Evolutionary conservation across 2,113 vertebrate species (phyloP).

Genomic region (Corapipo altera): DNA sequence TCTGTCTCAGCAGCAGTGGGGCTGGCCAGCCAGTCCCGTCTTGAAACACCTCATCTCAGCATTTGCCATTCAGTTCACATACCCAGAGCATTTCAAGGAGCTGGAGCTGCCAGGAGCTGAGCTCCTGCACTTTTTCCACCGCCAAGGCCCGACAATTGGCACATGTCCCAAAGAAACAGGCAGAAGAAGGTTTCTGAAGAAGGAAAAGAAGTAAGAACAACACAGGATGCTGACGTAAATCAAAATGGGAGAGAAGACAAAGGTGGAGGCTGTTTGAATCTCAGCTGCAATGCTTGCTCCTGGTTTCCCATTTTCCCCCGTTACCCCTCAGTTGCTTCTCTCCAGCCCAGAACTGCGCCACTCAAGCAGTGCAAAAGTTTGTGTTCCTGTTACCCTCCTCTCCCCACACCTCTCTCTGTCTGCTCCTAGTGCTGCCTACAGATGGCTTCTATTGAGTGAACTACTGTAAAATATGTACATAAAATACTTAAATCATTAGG

Average conservation of each 20-base stretch:
- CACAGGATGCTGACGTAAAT: slow-evolving; percentile 57
- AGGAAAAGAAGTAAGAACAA: slow-evolving; percentile 17
- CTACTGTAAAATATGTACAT: background rate
- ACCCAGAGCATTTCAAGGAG: background rate
- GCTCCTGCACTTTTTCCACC: background rate
- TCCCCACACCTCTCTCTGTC: background rate
- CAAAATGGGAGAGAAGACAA: background rate
- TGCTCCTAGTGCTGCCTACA: background rate
- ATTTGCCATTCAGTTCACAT: slow-evolving; percentile 42
- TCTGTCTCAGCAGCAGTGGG: background rate
- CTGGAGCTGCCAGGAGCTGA: background rate
- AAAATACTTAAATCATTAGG: background rate
- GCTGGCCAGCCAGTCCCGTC: background rate
- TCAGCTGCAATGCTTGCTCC: background rate
- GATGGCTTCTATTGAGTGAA: background rate
- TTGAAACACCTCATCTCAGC: background rate
- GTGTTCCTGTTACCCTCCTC: background rate
- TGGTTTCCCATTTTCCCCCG: background rate
- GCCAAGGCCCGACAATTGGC: background rate
- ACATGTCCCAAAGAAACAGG: slow-evolving; percentile 40
- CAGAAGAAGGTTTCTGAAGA: slow-evolving; percentile 35
- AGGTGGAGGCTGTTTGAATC: background rate
- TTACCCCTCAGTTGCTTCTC: background rate
- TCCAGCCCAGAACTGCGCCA: background rate
- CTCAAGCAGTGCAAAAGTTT: background rate